phyloP scores from a whole-genome alignment of 1,140 invertebrate genomes.

The Episyrphus balteatus region DNA sequence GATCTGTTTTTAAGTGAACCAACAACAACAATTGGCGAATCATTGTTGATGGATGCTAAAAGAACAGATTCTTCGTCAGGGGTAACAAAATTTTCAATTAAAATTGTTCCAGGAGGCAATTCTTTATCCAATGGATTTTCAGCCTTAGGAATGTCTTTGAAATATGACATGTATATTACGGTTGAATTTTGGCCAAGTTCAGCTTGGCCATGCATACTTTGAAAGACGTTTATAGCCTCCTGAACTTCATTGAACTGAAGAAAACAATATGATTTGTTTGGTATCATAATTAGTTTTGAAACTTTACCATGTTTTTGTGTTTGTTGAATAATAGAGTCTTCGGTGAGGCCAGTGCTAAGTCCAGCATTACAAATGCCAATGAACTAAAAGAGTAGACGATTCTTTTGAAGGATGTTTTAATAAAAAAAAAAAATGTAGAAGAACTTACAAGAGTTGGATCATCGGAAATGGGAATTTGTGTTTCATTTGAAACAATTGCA shows the following conservation, averaged over 20 bases:
- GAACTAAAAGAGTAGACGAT: too few relatives aligned
- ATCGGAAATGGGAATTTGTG: too few relatives aligned
- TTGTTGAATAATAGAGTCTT: slow-evolving; percentile 46
- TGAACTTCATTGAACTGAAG: slow-evolving; percentile 42
- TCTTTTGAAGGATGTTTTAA: too few relatives aligned
- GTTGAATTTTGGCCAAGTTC: slow-evolving; percentile 42
- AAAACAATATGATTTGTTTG: slow-evolving; percentile 66
- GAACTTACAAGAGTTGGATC: too few relatives aligned
- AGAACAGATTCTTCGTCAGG: slow-evolving; percentile 58
- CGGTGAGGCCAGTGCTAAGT: slow-evolving; percentile 54
- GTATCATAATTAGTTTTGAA: slow-evolving; percentile 51
- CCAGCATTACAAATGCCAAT: slow-evolving; percentile 49
- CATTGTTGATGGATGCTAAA: slow-evolving; percentile 39
- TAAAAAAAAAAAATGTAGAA: too few relatives aligned
- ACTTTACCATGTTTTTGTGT: slow-evolving; percentile 41
- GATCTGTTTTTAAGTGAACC: slow-evolving; percentile 65
- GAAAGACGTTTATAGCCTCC: slow-evolving; percentile 41
- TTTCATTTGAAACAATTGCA: too few relatives aligned
- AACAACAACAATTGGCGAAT: too few relatives aligned
- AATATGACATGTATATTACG: slow-evolving; percentile 53
- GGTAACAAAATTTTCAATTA: slow-evolving; percentile 65
- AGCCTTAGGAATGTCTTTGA: slow-evolving; percentile 17
- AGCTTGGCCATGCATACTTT: slow-evolving; percentile 42
- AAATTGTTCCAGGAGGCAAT: slow-evolving; percentile 57
- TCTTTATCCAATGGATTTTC: slow-evolving; percentile 17